Evolutionary conservation across 2,888 invertebrate genomes (phyloP).

Genomic region (Stenodema calcarata): DNA sequence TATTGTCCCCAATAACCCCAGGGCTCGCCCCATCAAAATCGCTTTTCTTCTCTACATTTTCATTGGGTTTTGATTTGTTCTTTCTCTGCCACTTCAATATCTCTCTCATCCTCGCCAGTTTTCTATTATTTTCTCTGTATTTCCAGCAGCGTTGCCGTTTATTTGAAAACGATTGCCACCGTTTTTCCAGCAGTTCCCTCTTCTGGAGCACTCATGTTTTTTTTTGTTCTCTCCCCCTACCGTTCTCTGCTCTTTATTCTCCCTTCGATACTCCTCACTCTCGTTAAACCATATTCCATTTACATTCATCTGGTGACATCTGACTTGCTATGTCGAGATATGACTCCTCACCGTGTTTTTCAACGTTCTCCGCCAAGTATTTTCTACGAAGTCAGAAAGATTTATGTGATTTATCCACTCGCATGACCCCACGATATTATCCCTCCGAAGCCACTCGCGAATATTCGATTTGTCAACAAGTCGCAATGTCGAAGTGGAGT

Average conservation of each 20-base stretch:
- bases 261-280: neutral
- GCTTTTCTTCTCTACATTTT: neutral
- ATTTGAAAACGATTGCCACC: neutral
- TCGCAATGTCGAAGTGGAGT: too few species aligned
- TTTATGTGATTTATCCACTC: too few species aligned
- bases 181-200: neutral
- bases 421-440: too few species aligned
- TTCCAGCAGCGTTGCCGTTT: neutral
- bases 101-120: neutral
- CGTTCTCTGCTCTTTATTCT: neutral
- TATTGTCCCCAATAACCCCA: neutral
- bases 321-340: neutral
- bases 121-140: neutral
- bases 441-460: too few species aligned
- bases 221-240: neutral
- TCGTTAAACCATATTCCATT: neutral
- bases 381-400: neutral
- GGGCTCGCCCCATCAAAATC: neutral
- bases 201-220: neutral
- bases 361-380: neutral
- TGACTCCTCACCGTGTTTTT: neutral
- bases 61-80: neutral
- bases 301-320: neutral
- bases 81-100: neutral
- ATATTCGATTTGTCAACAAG: too few species aligned